Base-by-base conservation (phyloP, 2,888 invertebrate genomes). In the Sclerodermus sp. region DNA sequence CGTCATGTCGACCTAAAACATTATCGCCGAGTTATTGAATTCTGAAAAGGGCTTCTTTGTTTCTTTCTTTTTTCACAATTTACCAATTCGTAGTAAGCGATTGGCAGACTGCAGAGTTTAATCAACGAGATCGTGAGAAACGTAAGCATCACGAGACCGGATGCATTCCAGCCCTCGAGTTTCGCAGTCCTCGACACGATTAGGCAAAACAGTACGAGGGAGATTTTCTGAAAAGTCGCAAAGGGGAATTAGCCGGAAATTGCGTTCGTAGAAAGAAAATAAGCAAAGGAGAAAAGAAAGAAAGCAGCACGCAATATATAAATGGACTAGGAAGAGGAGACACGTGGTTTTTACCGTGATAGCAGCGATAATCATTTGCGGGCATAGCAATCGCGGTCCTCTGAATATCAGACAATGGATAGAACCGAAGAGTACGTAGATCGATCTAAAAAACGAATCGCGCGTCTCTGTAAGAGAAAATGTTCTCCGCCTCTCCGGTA, bases 1-100 rank as follows among this genome's bases (percentile, higher is more conserved):
- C 37, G 45, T 47, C 51, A 51, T 57, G 34, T 57, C 49, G 14
- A 55, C 47, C 56, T 55, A 38, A 32, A n/a, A n/a, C n/a, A n/a
- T n/a, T n/a, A n/a, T n/a, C n/a, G n/a, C n/a, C n/a, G n/a, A 48
- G 47, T 51, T 48, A 42, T 48, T 42, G 38, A 23, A 17, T 30
- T 9, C 37, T 45, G 38, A 48, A 37, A 15, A 17, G n/a, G 17
- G 18, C 45, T 37, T 34, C 50, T 42, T 40, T 45, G 41, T 29
- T 42, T 13, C 38, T 10, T 17, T 41, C 30, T 45, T 12, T 15
- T 31, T 42, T 31, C 41, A 43, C 16, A 29, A 42, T 46, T 51
- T 47, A 51, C 51, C 47, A 47, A 41, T 34, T 47, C 48, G 18
- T 34, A 40, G 30, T 47, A 50, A 10, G 49, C 47, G 43, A 50